These are phyloP conservation scores for Ceratitis capitata DNA, from an alignment of 1,140 invertebrate species.

Conservation along the genomic window DNA sequence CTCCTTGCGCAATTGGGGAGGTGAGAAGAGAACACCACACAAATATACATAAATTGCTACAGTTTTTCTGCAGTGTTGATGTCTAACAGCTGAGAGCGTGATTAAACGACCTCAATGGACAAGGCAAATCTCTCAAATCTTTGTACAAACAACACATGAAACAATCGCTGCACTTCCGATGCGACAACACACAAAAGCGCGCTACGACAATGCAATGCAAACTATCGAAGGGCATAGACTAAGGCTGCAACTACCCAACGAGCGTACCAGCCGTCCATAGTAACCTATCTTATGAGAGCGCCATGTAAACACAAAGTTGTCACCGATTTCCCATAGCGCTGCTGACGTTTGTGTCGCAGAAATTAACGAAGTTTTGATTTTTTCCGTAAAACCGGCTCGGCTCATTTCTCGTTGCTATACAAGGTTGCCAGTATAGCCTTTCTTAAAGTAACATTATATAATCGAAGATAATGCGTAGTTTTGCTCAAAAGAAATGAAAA, in stretches of 20 bases:
- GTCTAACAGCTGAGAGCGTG: not conserved
- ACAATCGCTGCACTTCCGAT: slow-evolving; percentile 13
- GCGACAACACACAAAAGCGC: not conserved
- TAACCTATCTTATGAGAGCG: no score
- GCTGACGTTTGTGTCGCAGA: no score
- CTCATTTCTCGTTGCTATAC: no score
- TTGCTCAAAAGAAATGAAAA: no score
- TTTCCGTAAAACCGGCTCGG: no score
- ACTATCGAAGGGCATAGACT: not conserved
- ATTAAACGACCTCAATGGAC: not conserved
- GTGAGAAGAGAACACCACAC: not conserved
- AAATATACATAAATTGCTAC: not conserved
- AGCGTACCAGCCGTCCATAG: no score
- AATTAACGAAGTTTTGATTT: no score
- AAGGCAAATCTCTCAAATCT: not conserved
- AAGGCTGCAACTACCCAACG: not conserved
- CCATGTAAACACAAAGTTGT: no score
- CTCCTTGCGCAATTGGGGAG: not conserved
- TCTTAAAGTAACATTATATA: no score
- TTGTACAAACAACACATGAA: slow-evolving; percentile 11
- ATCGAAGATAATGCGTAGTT: no score
- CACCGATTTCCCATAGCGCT: no score
- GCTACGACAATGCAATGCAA: not conserved
- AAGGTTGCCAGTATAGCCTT: no score
- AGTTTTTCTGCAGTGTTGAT: not conserved